phyloP scores from a whole-genome alignment of 2,113 vertebrate genomes.

The Gopherus flavomarginatus region DNA sequence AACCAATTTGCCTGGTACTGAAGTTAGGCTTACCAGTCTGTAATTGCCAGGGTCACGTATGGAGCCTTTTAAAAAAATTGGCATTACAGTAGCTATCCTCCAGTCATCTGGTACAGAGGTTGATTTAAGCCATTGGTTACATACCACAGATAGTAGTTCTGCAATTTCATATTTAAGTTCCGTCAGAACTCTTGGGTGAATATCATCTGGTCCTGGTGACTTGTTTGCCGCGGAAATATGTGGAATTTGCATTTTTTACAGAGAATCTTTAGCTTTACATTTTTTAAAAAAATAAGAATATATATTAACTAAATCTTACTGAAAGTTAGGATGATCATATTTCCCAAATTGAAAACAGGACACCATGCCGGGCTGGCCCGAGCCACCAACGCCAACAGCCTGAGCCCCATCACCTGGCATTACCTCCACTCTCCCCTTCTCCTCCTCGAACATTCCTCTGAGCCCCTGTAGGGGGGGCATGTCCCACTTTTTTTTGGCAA shows the following conservation, averaged over 20 bases:
- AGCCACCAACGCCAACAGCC: not conserved
- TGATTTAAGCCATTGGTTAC: not conserved
- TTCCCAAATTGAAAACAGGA: not conserved
- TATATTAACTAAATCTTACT: not conserved
- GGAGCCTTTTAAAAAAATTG: not conserved
- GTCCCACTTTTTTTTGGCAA: not conserved
- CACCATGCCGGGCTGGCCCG: not conserved
- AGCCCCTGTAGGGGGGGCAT: not conserved
- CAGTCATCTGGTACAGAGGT: not conserved
- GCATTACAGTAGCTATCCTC: not conserved
- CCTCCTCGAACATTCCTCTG: not conserved
- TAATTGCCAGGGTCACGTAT: not conserved
- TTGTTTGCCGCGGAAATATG: not conserved
- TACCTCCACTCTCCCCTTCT: no score
- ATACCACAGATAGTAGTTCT: not conserved
- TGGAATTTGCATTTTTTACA: not conserved
- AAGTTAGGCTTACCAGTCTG: not conserved
- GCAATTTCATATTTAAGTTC: not conserved
- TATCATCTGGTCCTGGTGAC: not conserved
- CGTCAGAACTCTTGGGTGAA: not conserved
- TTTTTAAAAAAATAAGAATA: not conserved
- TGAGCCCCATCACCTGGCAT: not conserved
- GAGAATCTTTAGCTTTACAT: not conserved
- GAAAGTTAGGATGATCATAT: not conserved
- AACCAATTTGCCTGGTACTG: not conserved